phyloP scores from a whole-genome alignment of 2,113 vertebrate genomes.

The Catharus fuscescens region DNA sequence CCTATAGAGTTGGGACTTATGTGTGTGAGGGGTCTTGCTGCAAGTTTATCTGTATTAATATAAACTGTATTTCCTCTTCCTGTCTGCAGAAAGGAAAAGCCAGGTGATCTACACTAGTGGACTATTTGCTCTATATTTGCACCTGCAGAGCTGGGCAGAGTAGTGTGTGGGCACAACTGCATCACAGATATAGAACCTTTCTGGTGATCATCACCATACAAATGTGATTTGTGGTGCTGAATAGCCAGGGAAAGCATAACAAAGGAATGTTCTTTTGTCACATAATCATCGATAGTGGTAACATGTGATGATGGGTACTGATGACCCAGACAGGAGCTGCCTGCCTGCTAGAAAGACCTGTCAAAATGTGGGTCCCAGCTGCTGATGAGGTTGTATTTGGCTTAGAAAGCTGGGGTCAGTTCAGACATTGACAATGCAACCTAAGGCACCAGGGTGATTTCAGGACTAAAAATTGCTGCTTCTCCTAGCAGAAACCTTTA shows the following conservation, averaged over 20 bases:
- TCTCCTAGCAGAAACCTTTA: neutral
- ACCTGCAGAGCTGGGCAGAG: neutral
- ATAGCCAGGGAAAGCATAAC: neutral
- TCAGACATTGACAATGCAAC: neutral
- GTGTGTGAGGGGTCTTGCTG: neutral
- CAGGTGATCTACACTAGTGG: neutral
- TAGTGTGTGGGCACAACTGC: neutral
- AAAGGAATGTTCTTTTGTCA: neutral
- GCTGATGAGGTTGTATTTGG: neutral
- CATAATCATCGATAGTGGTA: neutral
- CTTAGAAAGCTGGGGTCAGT: neutral
- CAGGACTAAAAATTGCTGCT: neutral
- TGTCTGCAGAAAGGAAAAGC: neutral
- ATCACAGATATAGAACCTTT: neutral
- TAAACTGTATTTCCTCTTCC: neutral
- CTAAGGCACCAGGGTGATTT: neutral
- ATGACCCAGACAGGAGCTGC: neutral
- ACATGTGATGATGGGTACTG: neutral
- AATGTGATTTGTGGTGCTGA: neutral
- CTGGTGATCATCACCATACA: neutral
- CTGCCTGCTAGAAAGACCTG: neutral
- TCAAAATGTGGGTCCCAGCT: neutral
- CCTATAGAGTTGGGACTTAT: neutral
- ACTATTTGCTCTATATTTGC: neutral
- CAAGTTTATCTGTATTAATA: neutral